Evolutionary conservation across 2,113 vertebrate species (phyloP).

Genomic region (Apodemus sylvaticus): DNA sequence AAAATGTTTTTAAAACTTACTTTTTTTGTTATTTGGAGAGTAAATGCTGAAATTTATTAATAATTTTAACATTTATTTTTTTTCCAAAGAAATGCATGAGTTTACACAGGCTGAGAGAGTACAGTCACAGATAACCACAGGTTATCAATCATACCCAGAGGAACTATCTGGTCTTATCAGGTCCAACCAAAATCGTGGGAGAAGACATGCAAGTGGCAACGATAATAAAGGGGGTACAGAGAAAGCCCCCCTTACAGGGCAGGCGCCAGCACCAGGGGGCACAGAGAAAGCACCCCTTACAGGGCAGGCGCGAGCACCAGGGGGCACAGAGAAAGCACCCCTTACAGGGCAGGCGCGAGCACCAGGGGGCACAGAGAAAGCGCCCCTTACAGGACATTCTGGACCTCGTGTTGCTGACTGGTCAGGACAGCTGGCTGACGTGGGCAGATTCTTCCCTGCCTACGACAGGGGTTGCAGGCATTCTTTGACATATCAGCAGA

Average conservation of each 20-base stretch:
- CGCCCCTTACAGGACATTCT: neutral
- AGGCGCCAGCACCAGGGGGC: neutral
- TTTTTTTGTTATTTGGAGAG: slow-evolving; percentile 42
- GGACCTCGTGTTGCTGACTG: neutral
- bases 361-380: neutral
- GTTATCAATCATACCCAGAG: neutral
- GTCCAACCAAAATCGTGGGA: neutral
- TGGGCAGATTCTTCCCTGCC: neutral
- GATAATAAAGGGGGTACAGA: neutral
- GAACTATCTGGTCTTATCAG: neutral
- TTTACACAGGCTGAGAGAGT: neutral
- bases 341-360: neutral
- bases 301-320: neutral
- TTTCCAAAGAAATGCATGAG: neutral
- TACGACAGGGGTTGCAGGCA: neutral
- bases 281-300: neutral
- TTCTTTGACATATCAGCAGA: neutral
- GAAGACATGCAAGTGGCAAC: neutral
- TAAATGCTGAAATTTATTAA: slow-evolving; percentile 38
- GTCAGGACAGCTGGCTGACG: neutral
- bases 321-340: neutral
- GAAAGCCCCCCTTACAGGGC: neutral
- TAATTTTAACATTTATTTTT: neutral
- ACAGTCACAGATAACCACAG: neutral
- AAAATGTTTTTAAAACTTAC: neutral